Conservation (phyloP, 2,113 vertebrate genomes). For the Siniperca chuatsi region DNA sequence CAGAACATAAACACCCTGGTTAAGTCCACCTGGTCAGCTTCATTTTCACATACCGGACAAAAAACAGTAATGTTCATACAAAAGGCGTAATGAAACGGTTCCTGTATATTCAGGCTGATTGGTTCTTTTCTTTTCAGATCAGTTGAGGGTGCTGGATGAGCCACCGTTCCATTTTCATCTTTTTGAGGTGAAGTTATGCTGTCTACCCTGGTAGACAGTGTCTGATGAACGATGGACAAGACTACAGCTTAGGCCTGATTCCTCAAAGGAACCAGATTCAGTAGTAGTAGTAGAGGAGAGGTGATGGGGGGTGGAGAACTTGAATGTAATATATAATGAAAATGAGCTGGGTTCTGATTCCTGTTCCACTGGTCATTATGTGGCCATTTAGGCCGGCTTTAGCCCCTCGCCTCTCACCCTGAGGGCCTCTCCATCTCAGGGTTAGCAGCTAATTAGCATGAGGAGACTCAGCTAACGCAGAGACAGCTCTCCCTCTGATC, state of each 20-base stretch:
- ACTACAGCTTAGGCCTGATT: neutral
- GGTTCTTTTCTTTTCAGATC: neutral
- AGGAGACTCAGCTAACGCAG: constrained; percentile 68
- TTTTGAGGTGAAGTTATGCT: neutral
- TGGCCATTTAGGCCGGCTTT: constrained; percentile 79
- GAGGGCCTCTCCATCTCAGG: constrained; percentile 80
- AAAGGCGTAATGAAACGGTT: neutral
- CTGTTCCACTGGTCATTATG: constrained; percentile 76
- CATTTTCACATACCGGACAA: neutral
- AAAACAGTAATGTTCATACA: neutral
- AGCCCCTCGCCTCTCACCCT: constrained; percentile 75
- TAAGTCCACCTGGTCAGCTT: neutral
- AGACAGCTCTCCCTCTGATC: constrained; percentile 76
- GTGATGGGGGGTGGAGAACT: constrained; percentile 20
- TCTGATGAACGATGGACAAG: constrained; percentile 11
- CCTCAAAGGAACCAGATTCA: constrained; percentile 28
- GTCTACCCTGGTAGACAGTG: neutral
- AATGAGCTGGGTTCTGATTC: constrained; percentile 65
- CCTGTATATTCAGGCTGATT: neutral
- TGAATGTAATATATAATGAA: constrained; percentile 81
- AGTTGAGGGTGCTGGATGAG: neutral
- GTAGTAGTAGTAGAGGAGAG: neutral
- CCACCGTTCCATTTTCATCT: neutral
- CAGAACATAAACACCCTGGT: neutral
- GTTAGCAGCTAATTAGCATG: constrained; percentile 84